A percentile compares a stretch with the other conserved stretches of the same genome.
phyloP scores from a whole-genome alignment of 2,888 invertebrate species.

The Cistogaster globosa region DNA sequence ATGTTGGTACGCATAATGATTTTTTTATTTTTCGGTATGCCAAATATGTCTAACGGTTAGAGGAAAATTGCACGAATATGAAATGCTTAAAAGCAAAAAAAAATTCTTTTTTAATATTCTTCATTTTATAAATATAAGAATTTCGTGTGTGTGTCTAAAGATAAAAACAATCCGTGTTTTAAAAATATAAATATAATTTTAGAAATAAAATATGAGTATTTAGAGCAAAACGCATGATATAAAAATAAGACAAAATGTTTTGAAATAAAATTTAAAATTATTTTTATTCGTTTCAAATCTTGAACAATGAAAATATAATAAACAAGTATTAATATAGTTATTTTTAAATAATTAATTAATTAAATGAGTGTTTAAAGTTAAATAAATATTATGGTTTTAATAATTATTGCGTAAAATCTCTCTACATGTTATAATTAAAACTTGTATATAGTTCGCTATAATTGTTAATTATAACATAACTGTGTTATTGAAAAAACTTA shows the following conservation, averaged over 20 bases:
- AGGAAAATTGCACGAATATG: slow-evolving; percentile 49
- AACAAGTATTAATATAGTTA: too few species aligned
- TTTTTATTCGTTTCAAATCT: too few species aligned
- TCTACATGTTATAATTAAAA: too few species aligned
- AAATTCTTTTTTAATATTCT: slow-evolving; percentile 42
- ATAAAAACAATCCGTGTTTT: slow-evolving; percentile 45
- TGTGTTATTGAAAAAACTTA: too few species aligned
- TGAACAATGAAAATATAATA: too few species aligned
- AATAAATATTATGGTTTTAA: too few species aligned
- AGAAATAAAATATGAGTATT: slow-evolving; percentile 35
- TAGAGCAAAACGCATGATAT: slow-evolving; percentile 2
- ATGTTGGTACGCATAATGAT: background rate
- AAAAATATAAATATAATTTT: slow-evolving; percentile 18
- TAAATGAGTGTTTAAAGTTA: too few species aligned
- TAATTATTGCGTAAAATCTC: too few species aligned
- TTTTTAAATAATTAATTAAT: too few species aligned
- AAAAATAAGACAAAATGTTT: background rate
- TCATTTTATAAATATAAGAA: slow-evolving; percentile 21
- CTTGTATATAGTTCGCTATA: too few species aligned
- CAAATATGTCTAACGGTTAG: slow-evolving; percentile 59
- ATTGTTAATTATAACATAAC: too few species aligned
- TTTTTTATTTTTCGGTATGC: slow-evolving; percentile 48
- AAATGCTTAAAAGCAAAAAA: slow-evolving; percentile 9
- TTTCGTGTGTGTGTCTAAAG: slow-evolving; percentile 6
- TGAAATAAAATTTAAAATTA: too few species aligned